Conservation (phyloP, 1,140 invertebrate species). For the Agrilus planipennis region DNA sequence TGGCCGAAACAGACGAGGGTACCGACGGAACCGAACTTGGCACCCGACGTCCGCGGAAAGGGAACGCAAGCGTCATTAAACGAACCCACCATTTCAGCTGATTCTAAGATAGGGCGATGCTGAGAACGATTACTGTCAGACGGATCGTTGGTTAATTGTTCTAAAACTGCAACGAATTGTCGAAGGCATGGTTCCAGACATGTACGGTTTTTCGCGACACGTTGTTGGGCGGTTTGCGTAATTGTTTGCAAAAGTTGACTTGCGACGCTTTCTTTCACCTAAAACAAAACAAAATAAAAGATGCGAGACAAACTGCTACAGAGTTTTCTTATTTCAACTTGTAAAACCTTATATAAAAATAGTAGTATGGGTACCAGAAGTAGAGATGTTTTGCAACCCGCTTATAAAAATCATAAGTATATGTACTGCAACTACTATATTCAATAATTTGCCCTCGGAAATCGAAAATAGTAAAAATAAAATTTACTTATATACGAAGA, state of each 20-base stretch:
- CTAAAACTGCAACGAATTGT: constrained; percentile 56
- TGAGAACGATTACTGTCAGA: constrained; percentile 19
- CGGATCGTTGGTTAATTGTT: constrained; percentile 38
- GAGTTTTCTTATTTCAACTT: too few relatives aligned
- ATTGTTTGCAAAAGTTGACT: constrained; percentile 55
- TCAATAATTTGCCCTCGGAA: too few relatives aligned
- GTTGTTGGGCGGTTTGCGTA: constrained; percentile 57
- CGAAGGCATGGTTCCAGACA: constrained; percentile 71
- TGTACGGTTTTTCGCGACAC: constrained; percentile 63
- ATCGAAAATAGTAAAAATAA: too few relatives aligned
- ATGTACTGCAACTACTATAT: too few relatives aligned
- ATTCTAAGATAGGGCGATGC: constrained; percentile 22
- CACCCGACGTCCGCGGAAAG: constrained; percentile 87
- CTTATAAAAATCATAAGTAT: too few relatives aligned
- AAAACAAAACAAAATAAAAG: too few relatives aligned
- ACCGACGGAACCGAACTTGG: constrained; percentile 80
- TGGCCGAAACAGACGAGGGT: constrained; percentile 77
- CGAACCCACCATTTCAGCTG: constrained; percentile 35
- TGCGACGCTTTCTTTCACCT: constrained; percentile 46
- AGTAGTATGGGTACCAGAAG: too few relatives aligned
- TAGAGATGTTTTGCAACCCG: too few relatives aligned
- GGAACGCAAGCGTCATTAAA: constrained; percentile 75
- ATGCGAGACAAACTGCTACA: too few relatives aligned
- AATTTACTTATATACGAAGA: too few relatives aligned
- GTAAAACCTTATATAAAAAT: too few relatives aligned